phyloP scores from a whole-genome alignment of 2,888 invertebrate genomes.

The Rosalia funebris region DNA sequence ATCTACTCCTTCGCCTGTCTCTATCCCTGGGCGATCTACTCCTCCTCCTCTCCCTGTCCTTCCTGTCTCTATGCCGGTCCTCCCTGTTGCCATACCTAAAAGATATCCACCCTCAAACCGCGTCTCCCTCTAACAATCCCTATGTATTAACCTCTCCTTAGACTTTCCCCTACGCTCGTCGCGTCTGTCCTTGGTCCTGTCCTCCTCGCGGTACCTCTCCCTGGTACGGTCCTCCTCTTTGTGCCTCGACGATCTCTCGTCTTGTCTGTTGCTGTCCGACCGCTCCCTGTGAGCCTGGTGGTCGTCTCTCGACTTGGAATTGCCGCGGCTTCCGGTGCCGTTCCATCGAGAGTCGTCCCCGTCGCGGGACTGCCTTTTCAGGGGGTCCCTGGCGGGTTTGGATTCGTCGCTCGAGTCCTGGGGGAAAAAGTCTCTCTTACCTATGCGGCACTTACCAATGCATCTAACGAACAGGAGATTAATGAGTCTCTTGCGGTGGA shows the following conservation, averaged over 20 bases:
- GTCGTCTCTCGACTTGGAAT: constrained; percentile 37
- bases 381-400: constrained; percentile 23
- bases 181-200: constrained; percentile 33
- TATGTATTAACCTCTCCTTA: constrained; percentile 50
- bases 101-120: neutral
- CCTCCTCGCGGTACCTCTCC: constrained; percentile 33
- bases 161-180: constrained; percentile 48
- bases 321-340: constrained; percentile 11
- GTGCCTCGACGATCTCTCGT: constrained; percentile 52
- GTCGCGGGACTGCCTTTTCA: constrained; percentile 23
- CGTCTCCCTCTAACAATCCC: neutral
- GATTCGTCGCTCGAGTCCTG: constrained; percentile 58
- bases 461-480: constrained; percentile 37
- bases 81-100: constrained; percentile 40
- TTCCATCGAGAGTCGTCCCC: constrained; percentile 21
- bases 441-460: constrained; percentile 49
- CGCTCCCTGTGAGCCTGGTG: constrained; percentile 21
- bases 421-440: constrained; percentile 59
- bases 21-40: constrained; percentile 41
- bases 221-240: constrained; percentile 35
- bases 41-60: constrained; percentile 54
- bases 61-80: constrained; percentile 44
- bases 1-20: constrained; percentile 54
- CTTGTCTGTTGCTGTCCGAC: constrained; percentile 7
- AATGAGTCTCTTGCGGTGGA: neutral